Base-by-base conservation (phyloP, 2,113 vertebrate genomes). In the Silurus glanis region DNA sequence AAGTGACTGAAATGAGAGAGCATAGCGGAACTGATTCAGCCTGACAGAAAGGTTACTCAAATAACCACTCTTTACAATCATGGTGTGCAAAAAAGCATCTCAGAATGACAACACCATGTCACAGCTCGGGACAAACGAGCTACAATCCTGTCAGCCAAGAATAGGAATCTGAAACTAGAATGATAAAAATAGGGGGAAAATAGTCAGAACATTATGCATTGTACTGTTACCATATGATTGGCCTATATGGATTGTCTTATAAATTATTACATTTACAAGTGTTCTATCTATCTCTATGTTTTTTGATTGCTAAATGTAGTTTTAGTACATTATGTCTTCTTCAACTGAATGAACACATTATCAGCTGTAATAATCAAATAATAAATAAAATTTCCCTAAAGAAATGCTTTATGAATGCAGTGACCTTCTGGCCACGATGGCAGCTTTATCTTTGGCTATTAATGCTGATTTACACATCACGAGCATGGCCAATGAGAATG, bases 371-470 rank as follows among this genome's bases (percentile, higher is more conserved):
- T 83, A 1, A 84, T 84, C 83, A 61, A 61, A 47, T 84, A 74
- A 84, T 83, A 17, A 62, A 82, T 37, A 66, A 82, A 75, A 66
- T 86, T 53, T 49, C 9, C 74, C 28, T 59, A 74, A 80, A 59
- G n/a, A 6, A 13, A 79, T 56, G n/a, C 62, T 81, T 53, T 85
- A 85, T 87, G 37, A 67, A 51, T 25, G 83, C 67, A 74, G 14
- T 67, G 59, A 62, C 62, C 80, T 28, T 76, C 81, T 62, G 83
- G n/a, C 21, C 51, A 64, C 21, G 6, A n/a, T 21, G 89, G 87
- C 87, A 76, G 85, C 66, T 87, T 88, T 90, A 90, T 90, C 80
- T 85, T 78, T 80, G 64, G 61, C 83, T 61, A 84, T 85, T 80
- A 85, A 45, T 25, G 17, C 75, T 83, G 86, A 90, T 90, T 87